These are phyloP conservation scores for Pseudoatta argentina DNA, from an alignment of 1,140 invertebrate genomes.

Conservation along the genomic window DNA sequence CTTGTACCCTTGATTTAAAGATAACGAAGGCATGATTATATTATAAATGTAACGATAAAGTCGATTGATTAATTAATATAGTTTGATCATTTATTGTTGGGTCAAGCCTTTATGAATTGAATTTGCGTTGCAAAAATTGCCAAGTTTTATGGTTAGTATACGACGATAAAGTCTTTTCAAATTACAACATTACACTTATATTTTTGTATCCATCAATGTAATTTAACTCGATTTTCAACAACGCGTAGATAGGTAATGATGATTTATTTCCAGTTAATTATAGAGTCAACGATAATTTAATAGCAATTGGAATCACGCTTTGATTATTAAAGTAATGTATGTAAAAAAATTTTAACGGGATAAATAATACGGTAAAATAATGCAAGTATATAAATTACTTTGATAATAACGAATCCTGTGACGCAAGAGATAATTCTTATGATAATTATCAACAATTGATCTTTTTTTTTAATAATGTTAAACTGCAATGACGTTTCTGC, in stretches of 20 bases:
- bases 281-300: neutral
- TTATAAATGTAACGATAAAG: neutral
- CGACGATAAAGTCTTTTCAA: neutral
- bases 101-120: no score
- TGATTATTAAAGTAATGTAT: constrained; percentile 12
- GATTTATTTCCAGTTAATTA: neutral
- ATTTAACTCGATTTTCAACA: neutral
- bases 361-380: constrained; percentile 3
- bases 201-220: neutral
- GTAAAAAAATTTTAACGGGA: neutral
- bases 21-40: neutral
- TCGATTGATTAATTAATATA: neutral
- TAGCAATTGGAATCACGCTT: neutral
- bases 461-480: constrained; percentile 23
- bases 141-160: neutral
- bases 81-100: no score
- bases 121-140: no score
- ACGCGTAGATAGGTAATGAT: neutral
- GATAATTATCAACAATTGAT: constrained; percentile 21
- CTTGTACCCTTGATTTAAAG: constrained; percentile 9
- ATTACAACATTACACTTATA: neutral
- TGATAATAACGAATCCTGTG: neutral
- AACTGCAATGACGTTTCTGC: constrained; percentile 21
- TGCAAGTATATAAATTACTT: constrained; percentile 33
- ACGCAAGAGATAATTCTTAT: neutral